Base-by-base conservation (phyloP, 2,888 invertebrate species). In the Nemapogon koenigi region DNA sequence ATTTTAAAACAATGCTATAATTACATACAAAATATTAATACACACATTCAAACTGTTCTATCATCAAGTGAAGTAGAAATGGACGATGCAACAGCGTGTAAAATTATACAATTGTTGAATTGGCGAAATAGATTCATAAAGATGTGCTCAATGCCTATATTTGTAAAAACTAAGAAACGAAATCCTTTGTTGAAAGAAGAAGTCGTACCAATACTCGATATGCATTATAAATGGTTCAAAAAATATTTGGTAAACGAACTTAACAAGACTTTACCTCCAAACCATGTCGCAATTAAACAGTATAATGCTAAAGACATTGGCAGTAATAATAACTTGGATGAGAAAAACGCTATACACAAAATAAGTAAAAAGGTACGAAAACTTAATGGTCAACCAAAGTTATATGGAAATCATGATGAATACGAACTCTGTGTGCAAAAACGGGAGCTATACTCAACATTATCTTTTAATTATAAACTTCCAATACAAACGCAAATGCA, bases 221-320 rank as follows among this genome's bases (percentile, higher is more conserved):
- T 89, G 8, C 89, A 91, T 54, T 88, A 84, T 49, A 88, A 85
- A 59, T 91, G 91, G 91, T 57, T 91, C 63, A 81, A 13, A 16
- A 91, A 91, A 55, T 78, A 84, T 61, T 62, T 85, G 16, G 51
- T 87, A 2, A 53, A 55, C 18, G 55, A 55, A 36, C 41, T 76
- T 16, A 4, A 26, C 3, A 22, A 39, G 2, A 26, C 18, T 11
- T 29, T 18, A 10, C 33, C 35, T 10, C 4, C 16, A 14, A 17
- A 17, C 16, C 3, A 16, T 8, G 17, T 18, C 4, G 10, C 27
- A 7, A 14, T 10, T 4, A 25, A 26, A 4, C 13, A 26, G n/a
- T 36, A 26, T 15, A 6, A n/a, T n/a, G 11, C n/a, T 2, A 31
- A 31, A 15, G 10, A 36, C 10, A 11, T 14, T 26, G 15, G 16